Conservation (phyloP, 2,888 invertebrate species). For the Eudemis profundana region DNA sequence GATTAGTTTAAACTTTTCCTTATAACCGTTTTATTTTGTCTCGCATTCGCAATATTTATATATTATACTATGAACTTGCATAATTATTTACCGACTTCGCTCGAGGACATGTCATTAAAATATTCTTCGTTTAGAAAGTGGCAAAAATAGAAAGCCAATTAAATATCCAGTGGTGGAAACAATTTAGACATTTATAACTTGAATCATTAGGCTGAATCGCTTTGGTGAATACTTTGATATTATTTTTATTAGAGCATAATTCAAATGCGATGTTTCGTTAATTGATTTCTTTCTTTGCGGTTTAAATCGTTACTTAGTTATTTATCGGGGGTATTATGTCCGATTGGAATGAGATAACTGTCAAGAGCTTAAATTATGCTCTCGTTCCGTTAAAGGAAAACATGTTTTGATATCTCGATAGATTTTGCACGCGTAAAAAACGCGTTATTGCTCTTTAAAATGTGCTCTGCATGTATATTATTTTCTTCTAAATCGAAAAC, state of each 20-base stretch:
- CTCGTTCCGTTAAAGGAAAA: not conserved
- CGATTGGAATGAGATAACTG: not conserved
- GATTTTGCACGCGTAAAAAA: not conserved
- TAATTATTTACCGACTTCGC: slow-evolving; percentile 16
- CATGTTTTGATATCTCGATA: slow-evolving; percentile 1
- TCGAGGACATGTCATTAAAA: slow-evolving; percentile 35
- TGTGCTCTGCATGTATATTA: not conserved
- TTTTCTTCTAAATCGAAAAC: not conserved
- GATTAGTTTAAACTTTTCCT: not conserved
- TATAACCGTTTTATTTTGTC: not conserved
- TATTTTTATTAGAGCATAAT: slow-evolving; percentile 14
- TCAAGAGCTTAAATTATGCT: slow-evolving; percentile 3
- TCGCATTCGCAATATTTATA: not conserved
- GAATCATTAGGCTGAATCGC: slow-evolving; percentile 17
- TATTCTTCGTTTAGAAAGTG: slow-evolving; percentile 36
- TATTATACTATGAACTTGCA: slow-evolving; percentile 13
- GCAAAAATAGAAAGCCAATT: slow-evolving; percentile 38
- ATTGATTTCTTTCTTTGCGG: slow-evolving; percentile 1
- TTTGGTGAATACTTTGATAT: not conserved
- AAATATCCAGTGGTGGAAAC: slow-evolving; percentile 22
- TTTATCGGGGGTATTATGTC: not conserved
- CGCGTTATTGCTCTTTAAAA: not conserved
- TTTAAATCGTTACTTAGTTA: not conserved
- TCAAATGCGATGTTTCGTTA: not conserved
- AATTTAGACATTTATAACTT: slow-evolving; percentile 24